Conservation (phyloP, 2,888 invertebrate genomes). For the Crematogaster levior region DNA sequence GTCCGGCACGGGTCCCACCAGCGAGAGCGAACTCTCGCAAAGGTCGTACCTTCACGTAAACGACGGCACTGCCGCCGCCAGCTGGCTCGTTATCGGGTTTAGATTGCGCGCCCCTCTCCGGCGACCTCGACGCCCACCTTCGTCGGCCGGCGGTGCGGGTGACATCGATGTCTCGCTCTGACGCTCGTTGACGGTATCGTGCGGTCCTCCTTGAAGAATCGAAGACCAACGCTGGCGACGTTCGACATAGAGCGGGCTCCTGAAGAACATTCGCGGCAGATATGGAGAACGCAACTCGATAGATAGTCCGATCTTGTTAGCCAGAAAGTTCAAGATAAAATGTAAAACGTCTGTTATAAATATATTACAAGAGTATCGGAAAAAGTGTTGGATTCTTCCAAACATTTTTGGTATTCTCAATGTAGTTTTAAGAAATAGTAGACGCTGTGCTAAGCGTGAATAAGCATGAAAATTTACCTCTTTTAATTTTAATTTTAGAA, state of each 20-base stretch:
- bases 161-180: constrained; percentile 35
- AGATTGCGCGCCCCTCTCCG: constrained; percentile 74
- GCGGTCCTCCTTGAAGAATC: constrained; percentile 39
- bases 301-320: not conserved
- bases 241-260: constrained; percentile 2
- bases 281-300: not conserved
- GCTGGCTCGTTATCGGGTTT: constrained; percentile 80
- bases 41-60: constrained; percentile 70
- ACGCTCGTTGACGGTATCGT: not conserved
- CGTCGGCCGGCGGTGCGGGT: constrained; percentile 25
- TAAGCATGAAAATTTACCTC: not conserved
- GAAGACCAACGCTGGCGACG: constrained; percentile 42
- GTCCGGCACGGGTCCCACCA: constrained; percentile 39
- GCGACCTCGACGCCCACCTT: constrained; percentile 47
- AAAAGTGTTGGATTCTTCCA: not conserved
- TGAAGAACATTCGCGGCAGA: not conserved
- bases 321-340: not conserved
- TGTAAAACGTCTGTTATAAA: not conserved
- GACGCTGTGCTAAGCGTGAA: not conserved
- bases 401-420: not conserved
- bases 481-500: not conserved
- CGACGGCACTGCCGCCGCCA: constrained; percentile 77
- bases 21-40: constrained; percentile 58
- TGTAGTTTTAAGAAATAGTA: not conserved
- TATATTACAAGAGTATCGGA: not conserved